Evolutionary conservation across 2,797 vertebrate species (phyloP).

Genomic region (Scyliorhinus canicula): DNA sequence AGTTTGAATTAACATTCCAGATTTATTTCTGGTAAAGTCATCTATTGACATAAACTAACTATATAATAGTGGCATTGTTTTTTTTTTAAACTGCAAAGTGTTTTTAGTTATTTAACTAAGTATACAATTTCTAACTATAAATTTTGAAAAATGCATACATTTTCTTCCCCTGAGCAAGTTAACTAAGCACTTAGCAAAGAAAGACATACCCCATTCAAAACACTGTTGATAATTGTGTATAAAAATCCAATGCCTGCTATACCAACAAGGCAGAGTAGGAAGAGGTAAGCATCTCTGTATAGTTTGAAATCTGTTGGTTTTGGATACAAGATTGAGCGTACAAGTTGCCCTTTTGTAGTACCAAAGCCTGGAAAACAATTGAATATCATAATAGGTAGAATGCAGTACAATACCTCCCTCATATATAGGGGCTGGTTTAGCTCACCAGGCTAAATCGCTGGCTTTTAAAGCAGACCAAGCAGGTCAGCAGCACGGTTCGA

Average conservation of each 20-base stretch:
- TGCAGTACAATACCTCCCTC: neutral
- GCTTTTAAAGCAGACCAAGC: too few relatives aligned
- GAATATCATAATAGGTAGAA: neutral
- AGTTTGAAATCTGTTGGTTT: constrained; percentile 97
- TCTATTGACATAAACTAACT: neutral
- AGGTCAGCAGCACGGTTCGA: too few relatives aligned
- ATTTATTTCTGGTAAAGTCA: neutral
- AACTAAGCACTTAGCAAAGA: constrained; percentile 9
- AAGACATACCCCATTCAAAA: constrained; percentile 74
- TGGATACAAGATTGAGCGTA: constrained; percentile 92
- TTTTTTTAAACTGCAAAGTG: neutral
- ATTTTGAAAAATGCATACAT: neutral
- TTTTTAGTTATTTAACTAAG: neutral
- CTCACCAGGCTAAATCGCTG: too few relatives aligned
- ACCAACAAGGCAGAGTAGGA: constrained; percentile 85
- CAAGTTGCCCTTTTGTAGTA: constrained; percentile 93
- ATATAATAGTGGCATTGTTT: neutral
- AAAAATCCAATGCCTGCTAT: constrained; percentile 88
- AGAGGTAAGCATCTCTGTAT: constrained; percentile 93
- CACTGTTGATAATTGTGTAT: constrained; percentile 80
- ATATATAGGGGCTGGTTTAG: too few relatives aligned
- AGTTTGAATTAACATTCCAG: neutral
- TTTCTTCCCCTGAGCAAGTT: neutral
- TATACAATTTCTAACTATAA: neutral
- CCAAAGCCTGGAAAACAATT: constrained; percentile 70